Conservation (phyloP, 2,888 invertebrate genomes). For the Pyrochroa serraticornis region DNA sequence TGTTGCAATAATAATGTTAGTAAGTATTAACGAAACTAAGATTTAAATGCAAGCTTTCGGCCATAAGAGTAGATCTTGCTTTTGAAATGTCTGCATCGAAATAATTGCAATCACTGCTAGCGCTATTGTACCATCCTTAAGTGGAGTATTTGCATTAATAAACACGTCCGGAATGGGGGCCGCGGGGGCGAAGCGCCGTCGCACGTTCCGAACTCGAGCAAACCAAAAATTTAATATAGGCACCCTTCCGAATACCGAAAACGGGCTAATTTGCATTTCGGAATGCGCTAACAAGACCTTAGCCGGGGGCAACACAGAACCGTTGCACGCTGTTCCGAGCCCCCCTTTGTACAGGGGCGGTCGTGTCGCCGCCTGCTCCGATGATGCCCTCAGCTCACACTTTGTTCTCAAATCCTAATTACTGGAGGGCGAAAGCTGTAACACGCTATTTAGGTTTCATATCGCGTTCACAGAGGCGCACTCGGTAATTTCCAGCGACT, state of each 20-base stretch:
- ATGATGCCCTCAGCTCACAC: conserved; percentile 42
- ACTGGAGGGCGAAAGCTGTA: conserved; percentile 43
- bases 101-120: no score
- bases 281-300: conserved; percentile 46
- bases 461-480: conserved; percentile 42
- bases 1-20: no score
- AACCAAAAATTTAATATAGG: conserved; percentile 46
- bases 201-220: conserved; percentile 7
- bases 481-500: conserved; percentile 33
- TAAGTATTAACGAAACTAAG: no score
- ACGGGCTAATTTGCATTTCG: conserved; percentile 48
- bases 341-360: conserved; percentile 21
- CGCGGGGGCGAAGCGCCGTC: not conserved
- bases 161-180: conserved; percentile 3
- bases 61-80: no score
- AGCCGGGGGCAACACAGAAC: conserved; percentile 34
- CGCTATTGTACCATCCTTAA: not conserved
- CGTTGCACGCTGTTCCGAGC: conserved; percentile 15
- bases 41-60: no score
- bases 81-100: no score
- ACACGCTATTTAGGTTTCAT: conserved; percentile 46
- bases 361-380: conserved; percentile 18
- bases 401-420: conserved; percentile 52
- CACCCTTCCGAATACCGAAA: conserved; percentile 36
- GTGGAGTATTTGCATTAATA: conserved; percentile 9